Percentiles rank a stretch among this genome's conserved stretches.
Conservation (phyloP, 2,797 vertebrate genomes). For the Argyrosomus regius region DNA sequence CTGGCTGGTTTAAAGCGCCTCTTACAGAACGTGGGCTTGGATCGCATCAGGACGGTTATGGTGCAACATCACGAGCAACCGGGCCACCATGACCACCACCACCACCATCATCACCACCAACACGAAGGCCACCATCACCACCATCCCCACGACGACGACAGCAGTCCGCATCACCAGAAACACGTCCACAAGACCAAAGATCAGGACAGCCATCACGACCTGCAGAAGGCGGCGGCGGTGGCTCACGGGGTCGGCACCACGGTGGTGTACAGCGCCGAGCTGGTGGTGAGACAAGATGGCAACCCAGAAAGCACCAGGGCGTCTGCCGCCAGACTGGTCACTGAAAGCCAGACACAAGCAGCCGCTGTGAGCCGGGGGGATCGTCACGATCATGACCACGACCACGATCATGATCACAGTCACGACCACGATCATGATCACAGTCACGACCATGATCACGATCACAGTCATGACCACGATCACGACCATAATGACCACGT, state of each 20-base stretch:
- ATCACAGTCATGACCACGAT: constrained; percentile 20
- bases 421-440: constrained; percentile 35
- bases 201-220: constrained; percentile 49
- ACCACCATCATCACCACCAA: constrained; percentile 32
- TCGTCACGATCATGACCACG: neutral
- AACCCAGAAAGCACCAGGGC: neutral
- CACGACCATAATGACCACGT: neutral
- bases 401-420: neutral
- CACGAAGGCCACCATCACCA: constrained; percentile 23
- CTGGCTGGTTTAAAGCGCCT: constrained; percentile 90
- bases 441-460: neutral
- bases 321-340: neutral
- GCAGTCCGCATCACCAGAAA: constrained; percentile 54
- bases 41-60: constrained; percentile 85
- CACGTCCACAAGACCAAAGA: constrained; percentile 14
- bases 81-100: constrained; percentile 25
- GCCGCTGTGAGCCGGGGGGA: neutral
- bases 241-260: constrained; percentile 42
- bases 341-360: constrained; percentile 27
- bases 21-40: constrained; percentile 89
- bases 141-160: neutral
- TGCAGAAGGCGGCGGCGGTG: constrained; percentile 50
- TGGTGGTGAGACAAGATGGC: constrained; percentile 2
- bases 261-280: constrained; percentile 24
- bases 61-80: constrained; percentile 76